Conservation (phyloP, 2,113 vertebrate species). For the Nettapus auritus region DNA sequence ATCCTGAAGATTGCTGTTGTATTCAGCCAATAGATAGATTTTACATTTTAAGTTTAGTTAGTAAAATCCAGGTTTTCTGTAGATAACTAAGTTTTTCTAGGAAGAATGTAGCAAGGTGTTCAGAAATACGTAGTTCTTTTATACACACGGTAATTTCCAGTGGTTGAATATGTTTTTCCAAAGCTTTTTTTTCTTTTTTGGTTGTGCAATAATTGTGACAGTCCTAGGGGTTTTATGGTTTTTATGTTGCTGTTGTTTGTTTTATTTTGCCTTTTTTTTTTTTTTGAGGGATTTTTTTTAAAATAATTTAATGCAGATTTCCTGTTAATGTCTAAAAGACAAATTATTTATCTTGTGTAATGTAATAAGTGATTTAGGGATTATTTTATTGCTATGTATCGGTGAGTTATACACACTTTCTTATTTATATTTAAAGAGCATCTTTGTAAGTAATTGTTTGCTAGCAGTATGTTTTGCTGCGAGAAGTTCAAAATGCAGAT, state of each 20-base stretch:
- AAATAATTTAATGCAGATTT: slow-evolving; percentile 74
- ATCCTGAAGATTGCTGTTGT: background rate
- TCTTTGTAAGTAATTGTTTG: slow-evolving; percentile 77
- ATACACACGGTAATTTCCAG: slow-evolving; percentile 54
- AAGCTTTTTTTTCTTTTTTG: slow-evolving; percentile 42
- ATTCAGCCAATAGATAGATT: background rate
- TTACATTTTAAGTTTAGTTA: slow-evolving; percentile 3
- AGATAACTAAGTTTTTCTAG: slow-evolving; percentile 50
- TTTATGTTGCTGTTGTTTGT: slow-evolving; percentile 15
- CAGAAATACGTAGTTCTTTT: slow-evolving; percentile 47
- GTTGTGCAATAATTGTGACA: slow-evolving; percentile 85
- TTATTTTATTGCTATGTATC: slow-evolving; percentile 76
- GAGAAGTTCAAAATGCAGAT: slow-evolving; percentile 68
- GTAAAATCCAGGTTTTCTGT: background rate
- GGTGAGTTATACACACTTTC: slow-evolving; percentile 78
- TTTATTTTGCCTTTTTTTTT: background rate
- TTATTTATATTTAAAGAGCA: slow-evolving; percentile 85
- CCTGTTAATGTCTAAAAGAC: slow-evolving; percentile 67
- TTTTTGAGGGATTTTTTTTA: slow-evolving; percentile 16
- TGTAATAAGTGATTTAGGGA: slow-evolving; percentile 55
- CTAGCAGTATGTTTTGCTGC: slow-evolving; percentile 78
- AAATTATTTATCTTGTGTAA: slow-evolving; percentile 74
- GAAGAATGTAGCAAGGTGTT: slow-evolving; percentile 59
- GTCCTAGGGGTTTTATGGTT: background rate
- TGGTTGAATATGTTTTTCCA: slow-evolving; percentile 61